Percentiles rank a stretch among this genome's conserved stretches.
phyloP scores from a whole-genome alignment of 1,140 invertebrate species.

The Plectus sambesii region DNA sequence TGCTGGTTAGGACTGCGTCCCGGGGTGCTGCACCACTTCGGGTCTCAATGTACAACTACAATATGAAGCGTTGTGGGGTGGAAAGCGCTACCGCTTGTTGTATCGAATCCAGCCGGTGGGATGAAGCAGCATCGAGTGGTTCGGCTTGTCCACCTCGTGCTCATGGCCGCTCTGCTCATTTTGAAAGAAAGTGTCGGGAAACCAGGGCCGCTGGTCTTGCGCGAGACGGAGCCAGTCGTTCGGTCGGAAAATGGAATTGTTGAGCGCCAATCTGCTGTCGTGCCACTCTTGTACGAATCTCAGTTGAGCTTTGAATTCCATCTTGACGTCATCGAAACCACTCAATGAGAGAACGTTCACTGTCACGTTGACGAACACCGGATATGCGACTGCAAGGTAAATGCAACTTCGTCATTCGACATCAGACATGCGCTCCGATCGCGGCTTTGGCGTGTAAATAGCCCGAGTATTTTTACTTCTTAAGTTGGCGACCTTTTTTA shows the following conservation, averaged over 20 bases:
- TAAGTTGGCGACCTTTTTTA: too few species aligned
- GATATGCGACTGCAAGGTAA: too few species aligned
- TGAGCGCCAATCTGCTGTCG: neutral
- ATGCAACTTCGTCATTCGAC: too few species aligned
- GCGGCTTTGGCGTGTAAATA: too few species aligned
- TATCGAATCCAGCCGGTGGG: constrained; percentile 82
- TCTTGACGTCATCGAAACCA: neutral
- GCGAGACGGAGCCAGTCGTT: neutral
- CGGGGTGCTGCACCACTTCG: too few species aligned
- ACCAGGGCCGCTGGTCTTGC: neutral
- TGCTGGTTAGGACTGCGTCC: too few species aligned
- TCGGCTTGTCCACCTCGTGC: neutral
- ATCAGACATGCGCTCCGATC: too few species aligned
- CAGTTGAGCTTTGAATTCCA: neutral
- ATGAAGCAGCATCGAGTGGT: constrained; percentile 62
- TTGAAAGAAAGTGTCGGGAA: neutral
- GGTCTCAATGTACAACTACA: too few species aligned
- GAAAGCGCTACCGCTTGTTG: constrained; percentile 77
- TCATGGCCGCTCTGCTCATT: neutral
- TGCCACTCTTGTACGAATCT: neutral
- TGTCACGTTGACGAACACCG: neutral
- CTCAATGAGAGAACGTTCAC: neutral
- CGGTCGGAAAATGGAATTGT: neutral
- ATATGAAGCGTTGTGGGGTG: too few species aligned
- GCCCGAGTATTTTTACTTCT: too few species aligned